phyloP scores from a whole-genome alignment of 2,113 vertebrate genomes.

The Chroicocephalus ridibundus region DNA sequence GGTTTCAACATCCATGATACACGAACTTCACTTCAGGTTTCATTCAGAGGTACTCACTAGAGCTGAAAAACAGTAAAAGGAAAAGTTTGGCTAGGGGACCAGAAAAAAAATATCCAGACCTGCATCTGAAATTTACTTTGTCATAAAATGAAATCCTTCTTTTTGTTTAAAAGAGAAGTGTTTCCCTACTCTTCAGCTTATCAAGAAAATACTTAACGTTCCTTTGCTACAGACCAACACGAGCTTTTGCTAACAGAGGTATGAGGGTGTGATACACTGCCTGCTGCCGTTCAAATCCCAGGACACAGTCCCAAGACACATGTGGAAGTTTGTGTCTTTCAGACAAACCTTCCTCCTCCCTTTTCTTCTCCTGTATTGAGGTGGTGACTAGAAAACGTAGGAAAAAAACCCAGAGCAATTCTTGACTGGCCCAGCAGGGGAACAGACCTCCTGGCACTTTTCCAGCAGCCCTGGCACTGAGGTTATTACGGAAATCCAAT shows the following conservation, averaged over 20 bases:
- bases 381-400: not conserved
- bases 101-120: not conserved
- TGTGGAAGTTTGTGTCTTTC: not conserved
- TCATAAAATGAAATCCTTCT: accelerated
- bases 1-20: not conserved
- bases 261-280: not conserved
- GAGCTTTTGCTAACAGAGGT: not conserved
- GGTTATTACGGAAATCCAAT: slow-evolving; percentile 4
- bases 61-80: not conserved
- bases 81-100: not conserved
- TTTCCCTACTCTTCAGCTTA: not conserved
- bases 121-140: not conserved
- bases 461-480: not conserved
- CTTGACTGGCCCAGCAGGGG: not conserved
- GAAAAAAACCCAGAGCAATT: not conserved
- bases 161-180: not conserved
- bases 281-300: not conserved
- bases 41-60: not conserved
- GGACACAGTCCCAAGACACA: not conserved
- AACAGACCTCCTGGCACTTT: not conserved
- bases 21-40: not conserved
- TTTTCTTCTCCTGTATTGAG: not conserved
- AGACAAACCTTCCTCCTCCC: not conserved
- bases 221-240: not conserved
- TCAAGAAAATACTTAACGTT: not conserved